Base-by-base conservation (phyloP, 2,888 invertebrate species). In the Cataglyphis livida region DNA sequence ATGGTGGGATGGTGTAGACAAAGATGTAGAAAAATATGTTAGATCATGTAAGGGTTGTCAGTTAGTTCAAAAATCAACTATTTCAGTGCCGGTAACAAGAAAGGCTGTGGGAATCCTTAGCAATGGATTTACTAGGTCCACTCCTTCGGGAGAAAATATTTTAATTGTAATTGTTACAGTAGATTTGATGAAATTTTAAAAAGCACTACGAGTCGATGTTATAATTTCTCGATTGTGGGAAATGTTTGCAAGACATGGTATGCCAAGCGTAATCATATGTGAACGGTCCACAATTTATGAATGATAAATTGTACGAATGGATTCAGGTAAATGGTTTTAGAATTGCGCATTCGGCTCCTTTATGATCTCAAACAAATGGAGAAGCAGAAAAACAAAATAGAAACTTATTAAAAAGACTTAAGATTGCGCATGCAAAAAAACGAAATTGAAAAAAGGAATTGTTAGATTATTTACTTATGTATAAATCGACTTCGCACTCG, bases 221-320 rank as follows among this genome's bases (percentile, higher is more conserved):
- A 32, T 6, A 32, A 32, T 32, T 32, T 32, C 32, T 32, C 6
- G 32, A 32, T 32, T 32, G 32, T 32, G 32, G 32, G 6, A 32
- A 32, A 32, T 92, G 12, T 91, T 91, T 71, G 89, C 89, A 15
- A 84, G 90, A 71, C 83, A 85, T 12, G 90, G 91, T 7, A 51
- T 86, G 18, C 91, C 91, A 0, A 51, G 70, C 0, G 66, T 68
- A 21, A 71, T 90, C 9, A 64, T 84, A 28, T 81, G 83, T 57
- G 91, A 91, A 91, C 78, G 91, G 89, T 6, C 54, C 25, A 0
- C 86, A 86, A 59, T 86, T 87, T 76, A 48, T 70, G 2, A 32
- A 61, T 7, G 25, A 18, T 12, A 41, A 41, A 41, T 41, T 41
- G 10, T 10, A 41, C 2, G 41, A 12, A 41, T 32, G 4, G 32